Evolutionary conservation across 2,113 vertebrate species (phyloP).

Genomic region (Chrysochloris asiatica): DNA sequence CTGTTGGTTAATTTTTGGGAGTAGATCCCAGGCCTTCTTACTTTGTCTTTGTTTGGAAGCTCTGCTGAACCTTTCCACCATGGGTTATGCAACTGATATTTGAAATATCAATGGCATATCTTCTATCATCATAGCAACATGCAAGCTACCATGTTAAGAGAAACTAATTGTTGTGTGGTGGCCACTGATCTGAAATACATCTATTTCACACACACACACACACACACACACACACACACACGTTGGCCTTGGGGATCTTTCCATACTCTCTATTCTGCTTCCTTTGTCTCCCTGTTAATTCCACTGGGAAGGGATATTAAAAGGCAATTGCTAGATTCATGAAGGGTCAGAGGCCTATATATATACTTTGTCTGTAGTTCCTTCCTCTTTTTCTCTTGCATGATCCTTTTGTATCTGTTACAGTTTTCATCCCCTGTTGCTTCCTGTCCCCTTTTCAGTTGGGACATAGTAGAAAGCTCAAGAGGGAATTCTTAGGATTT

Average conservation of each 20-base stretch:
- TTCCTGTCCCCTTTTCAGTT: neutral
- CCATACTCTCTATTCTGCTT: neutral
- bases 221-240: neutral
- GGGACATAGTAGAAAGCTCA: neutral
- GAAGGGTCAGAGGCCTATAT: neutral
- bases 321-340: neutral
- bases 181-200: neutral
- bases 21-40: neutral
- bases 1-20: neutral
- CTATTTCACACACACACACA: no score
- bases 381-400: neutral
- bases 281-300: constrained; percentile 27
- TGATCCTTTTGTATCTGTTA: neutral
- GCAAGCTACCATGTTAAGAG: neutral
- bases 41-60: neutral
- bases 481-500: neutral
- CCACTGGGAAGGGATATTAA: neutral
- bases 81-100: neutral
- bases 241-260: neutral
- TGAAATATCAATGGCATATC: neutral
- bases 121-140: neutral
- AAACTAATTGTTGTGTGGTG: neutral
- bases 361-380: neutral
- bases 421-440: neutral
- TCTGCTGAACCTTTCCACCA: neutral